A percentile compares a stretch with the other conserved stretches of the same genome.
Conservation (phyloP, 2,113 vertebrate species). For the Lota lota region DNA sequence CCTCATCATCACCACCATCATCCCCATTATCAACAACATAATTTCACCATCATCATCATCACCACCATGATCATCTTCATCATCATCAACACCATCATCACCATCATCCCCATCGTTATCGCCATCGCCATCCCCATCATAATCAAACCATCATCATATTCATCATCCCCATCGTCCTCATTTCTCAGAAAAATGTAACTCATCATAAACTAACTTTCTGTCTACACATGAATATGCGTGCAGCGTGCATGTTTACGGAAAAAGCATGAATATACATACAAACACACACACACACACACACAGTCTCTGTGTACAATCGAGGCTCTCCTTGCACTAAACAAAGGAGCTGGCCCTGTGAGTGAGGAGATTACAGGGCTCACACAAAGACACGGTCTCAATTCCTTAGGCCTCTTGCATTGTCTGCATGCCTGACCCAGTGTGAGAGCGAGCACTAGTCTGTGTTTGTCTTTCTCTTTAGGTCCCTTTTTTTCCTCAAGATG, state of each 20-base stretch:
- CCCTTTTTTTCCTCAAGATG: not conserved
- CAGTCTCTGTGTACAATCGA: slow-evolving; percentile 33
- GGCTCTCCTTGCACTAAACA: slow-evolving; percentile 39
- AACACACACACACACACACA: slow-evolving; percentile 14
- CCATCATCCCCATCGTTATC: slow-evolving; percentile 4
- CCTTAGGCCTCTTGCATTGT: slow-evolving; percentile 40
- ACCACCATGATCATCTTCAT: too few species aligned
- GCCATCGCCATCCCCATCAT: slow-evolving; percentile 31
- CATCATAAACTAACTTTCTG: slow-evolving; percentile 7
- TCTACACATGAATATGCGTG: not conserved
- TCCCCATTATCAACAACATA: too few species aligned
- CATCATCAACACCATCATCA: too few species aligned
- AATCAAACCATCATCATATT: too few species aligned
- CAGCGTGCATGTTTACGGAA: not conserved
- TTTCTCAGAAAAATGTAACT: not conserved
- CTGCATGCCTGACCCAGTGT: slow-evolving; percentile 33
- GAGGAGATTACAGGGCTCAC: slow-evolving; percentile 53
- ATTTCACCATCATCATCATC: too few species aligned
- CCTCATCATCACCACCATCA: too few species aligned
- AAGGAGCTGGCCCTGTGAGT: slow-evolving; percentile 55
- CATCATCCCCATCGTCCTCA: slow-evolving; percentile 24
- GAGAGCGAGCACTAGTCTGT: not conserved
- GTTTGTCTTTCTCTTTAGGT: not conserved
- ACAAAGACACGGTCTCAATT: slow-evolving; percentile 61
- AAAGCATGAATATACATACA: not conserved